Evolutionary conservation across 2,113 vertebrate genomes (phyloP).

Genomic region (Drymodes brunneopygia): DNA sequence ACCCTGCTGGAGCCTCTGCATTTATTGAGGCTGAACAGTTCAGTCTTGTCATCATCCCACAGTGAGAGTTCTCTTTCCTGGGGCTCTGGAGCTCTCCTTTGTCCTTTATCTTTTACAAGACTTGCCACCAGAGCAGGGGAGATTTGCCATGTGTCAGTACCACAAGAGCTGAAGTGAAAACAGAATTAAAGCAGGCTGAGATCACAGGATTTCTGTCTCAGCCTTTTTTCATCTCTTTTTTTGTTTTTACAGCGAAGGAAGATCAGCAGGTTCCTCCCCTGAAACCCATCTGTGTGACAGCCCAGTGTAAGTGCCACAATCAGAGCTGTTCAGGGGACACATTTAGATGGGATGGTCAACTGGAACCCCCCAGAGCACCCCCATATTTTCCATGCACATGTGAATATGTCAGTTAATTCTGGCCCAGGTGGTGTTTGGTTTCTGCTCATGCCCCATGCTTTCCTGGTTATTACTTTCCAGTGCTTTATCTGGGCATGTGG

Average conservation of each 20-base stretch:
- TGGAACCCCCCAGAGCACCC: not conserved
- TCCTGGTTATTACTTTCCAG: not conserved
- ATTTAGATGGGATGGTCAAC: not conserved
- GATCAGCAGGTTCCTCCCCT: slow-evolving; percentile 8
- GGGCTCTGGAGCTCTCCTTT: not conserved
- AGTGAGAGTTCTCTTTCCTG: not conserved
- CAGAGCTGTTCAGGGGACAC: not conserved
- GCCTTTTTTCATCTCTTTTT: not conserved
- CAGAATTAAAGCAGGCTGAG: not conserved
- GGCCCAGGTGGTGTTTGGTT: not conserved
- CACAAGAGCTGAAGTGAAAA: not conserved
- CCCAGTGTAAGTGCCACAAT: slow-evolving; percentile 71
- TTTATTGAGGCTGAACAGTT: not conserved
- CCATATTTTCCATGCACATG: not conserved
- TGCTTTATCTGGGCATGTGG: not conserved
- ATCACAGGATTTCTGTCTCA: not conserved
- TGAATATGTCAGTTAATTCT: not conserved
- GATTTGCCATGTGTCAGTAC: not conserved
- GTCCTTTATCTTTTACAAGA: not conserved
- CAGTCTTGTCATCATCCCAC: not conserved
- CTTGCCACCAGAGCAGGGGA: fast-evolving
- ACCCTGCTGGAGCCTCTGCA: not conserved
- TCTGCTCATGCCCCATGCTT: not conserved
- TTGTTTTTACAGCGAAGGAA: slow-evolving; percentile 68
- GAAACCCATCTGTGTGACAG: slow-evolving; percentile 62